phyloP scores from a whole-genome alignment of 2,797 vertebrate genomes.

The Fistularia commersonii region DNA sequence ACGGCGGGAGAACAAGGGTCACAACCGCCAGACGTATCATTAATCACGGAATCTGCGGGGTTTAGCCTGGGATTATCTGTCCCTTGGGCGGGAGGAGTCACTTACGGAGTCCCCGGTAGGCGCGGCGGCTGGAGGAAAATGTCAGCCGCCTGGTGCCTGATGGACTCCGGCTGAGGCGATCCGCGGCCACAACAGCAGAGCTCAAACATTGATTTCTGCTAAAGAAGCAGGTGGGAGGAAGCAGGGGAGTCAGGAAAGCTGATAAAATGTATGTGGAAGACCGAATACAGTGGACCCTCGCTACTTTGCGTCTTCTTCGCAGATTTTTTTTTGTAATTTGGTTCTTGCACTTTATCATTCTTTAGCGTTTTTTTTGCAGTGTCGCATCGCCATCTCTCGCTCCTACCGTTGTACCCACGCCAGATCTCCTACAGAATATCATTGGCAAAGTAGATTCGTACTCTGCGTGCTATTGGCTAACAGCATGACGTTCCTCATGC shows the following conservation, averaged over 20 bases:
- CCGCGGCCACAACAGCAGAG: slow-evolving; percentile 57
- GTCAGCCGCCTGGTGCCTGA: slow-evolving; percentile 59
- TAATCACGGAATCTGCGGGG: slow-evolving; percentile 65
- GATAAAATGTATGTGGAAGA: slow-evolving; percentile 49
- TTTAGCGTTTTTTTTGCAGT: no score
- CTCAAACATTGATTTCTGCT: slow-evolving; percentile 67
- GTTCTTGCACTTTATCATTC: no score
- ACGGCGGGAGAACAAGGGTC: slow-evolving; percentile 62
- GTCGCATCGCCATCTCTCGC: no score
- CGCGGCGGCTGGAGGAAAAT: slow-evolving; percentile 55
- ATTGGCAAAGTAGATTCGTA: no score
- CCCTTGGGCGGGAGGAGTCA: slow-evolving; percentile 43
- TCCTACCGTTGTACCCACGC: no score
- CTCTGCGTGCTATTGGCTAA: no score
- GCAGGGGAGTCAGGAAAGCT: slow-evolving; percentile 37
- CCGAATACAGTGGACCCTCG: no score
- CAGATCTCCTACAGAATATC: no score
- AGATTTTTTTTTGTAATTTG: no score
- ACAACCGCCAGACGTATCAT: slow-evolving; percentile 61
- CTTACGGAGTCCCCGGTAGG: slow-evolving; percentile 44
- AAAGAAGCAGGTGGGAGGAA: slow-evolving; percentile 58
- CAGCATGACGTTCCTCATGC: no score
- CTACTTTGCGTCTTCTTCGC: no score
- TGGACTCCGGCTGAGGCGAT: slow-evolving; percentile 53
- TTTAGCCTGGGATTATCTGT: slow-evolving; percentile 64